These are phyloP conservation scores for Papilio aristodemus DNA, from an alignment of 1,140 invertebrate genomes.

Conservation along the genomic window DNA sequence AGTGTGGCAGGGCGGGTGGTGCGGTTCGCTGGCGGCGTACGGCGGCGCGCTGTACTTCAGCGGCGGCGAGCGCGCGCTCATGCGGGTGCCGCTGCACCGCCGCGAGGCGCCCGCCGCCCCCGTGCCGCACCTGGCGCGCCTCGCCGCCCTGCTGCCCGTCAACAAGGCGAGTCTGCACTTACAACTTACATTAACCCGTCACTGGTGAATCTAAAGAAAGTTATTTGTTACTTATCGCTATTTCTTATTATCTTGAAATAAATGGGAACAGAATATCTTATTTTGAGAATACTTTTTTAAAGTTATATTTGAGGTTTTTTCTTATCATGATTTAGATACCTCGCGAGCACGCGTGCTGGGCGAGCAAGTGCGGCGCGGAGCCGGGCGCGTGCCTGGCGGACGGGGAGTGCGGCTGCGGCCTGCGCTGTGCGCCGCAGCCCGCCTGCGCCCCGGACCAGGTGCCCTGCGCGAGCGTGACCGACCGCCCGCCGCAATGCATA, in stretches of 20 bases:
- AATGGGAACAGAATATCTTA: too few species aligned
- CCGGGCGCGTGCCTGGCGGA: slow-evolving; percentile 70
- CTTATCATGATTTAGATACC: slow-evolving; percentile 43
- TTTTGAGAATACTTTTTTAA: too few species aligned
- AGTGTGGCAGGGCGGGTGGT: slow-evolving; percentile 78
- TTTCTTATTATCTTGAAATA: not conserved
- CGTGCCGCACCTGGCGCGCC: slow-evolving; percentile 76
- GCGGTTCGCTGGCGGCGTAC: slow-evolving; percentile 84
- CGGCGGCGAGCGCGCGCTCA: slow-evolving; percentile 85
- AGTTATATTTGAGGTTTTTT: not conserved
- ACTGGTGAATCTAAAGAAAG: too few species aligned
- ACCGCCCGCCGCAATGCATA: slow-evolving; percentile 84
- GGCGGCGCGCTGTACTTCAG: slow-evolving; percentile 91
- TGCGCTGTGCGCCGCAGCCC: slow-evolving; percentile 87
- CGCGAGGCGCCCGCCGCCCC: slow-evolving; percentile 75
- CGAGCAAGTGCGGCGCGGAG: slow-evolving; percentile 87
- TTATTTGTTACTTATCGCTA: too few species aligned
- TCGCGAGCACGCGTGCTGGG: slow-evolving; percentile 61
- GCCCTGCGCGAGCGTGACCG: slow-evolving; percentile 81
- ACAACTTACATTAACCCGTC: too few species aligned
- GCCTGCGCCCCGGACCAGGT: slow-evolving; percentile 90
- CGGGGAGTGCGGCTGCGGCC: slow-evolving; percentile 88
- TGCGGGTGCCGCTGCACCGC: slow-evolving; percentile 78
- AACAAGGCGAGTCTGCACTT: slow-evolving; percentile 57
- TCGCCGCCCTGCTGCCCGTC: slow-evolving; percentile 84